Evolutionary conservation across 2,888 invertebrate genomes (phyloP).

Genomic region (Mesodorylaimus sp.): DNA sequence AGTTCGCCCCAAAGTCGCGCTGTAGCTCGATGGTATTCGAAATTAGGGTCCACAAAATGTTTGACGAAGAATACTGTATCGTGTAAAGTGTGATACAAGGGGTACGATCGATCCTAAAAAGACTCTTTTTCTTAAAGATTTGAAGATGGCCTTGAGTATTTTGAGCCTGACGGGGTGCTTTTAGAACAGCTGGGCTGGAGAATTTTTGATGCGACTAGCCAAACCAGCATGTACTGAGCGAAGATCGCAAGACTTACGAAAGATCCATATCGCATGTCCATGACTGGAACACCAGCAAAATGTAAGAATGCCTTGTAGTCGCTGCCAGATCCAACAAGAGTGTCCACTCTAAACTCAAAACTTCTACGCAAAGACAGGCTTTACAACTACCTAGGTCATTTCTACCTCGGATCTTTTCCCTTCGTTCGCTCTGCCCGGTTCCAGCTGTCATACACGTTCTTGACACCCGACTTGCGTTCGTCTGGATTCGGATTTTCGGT

Average conservation of each 20-base stretch:
- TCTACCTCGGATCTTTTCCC: too few relatives aligned
- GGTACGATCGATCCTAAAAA: conserved; percentile 26
- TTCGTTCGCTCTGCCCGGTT: too few relatives aligned
- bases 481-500: background rate
- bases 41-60: conserved; percentile 25
- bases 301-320: conserved; percentile 32
- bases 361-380: background rate
- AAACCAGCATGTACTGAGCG: too few relatives aligned
- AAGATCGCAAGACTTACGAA: too few relatives aligned
- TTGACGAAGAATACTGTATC: too few relatives aligned
- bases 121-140: too few relatives aligned
- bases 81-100: conserved; percentile 33
- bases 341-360: conserved; percentile 17
- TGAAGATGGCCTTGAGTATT: too few relatives aligned
- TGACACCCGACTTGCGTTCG: background rate
- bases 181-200: too few relatives aligned
- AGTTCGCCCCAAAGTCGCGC: conserved; percentile 24
- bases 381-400: too few relatives aligned
- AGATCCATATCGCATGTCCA: conserved; percentile 29
- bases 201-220: too few relatives aligned
- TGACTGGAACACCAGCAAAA: conserved; percentile 28
- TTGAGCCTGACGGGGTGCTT: too few relatives aligned
- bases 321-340: conserved; percentile 29
- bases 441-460: background rate
- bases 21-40: conserved; percentile 23